phyloP scores from a whole-genome alignment of 2,888 invertebrate species.

The Pecten maximus region DNA sequence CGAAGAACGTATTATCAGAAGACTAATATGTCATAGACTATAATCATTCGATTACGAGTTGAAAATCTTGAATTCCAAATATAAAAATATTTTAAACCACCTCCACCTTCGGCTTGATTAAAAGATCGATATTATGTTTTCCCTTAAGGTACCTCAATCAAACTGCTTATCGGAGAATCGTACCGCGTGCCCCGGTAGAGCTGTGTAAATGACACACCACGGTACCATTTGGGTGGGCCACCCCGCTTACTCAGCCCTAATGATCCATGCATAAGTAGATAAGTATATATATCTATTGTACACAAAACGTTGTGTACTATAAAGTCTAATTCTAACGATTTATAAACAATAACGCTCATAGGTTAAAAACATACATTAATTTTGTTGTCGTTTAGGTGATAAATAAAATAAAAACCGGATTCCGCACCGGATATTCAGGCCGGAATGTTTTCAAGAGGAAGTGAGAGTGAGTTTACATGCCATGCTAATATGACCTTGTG shows the following conservation, averaged over 20 bases:
- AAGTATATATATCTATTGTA: neutral
- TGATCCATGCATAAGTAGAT: neutral
- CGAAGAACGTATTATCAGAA: no score
- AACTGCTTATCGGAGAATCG: conserved; percentile 9
- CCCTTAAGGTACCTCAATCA: neutral
- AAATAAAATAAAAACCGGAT: neutral
- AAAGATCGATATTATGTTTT: neutral
- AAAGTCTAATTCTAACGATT: neutral
- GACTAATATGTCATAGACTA: no score
- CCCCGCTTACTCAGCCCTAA: neutral
- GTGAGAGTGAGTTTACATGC: neutral
- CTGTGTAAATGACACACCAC: neutral
- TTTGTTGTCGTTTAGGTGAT: neutral
- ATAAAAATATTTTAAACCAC: no score
- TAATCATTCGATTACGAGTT: no score
- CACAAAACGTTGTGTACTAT: neutral
- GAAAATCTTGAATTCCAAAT: no score
- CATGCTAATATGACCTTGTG: neutral
- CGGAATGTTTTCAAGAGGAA: neutral
- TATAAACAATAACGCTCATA: neutral
- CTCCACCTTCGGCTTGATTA: neutral
- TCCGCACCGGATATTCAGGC: neutral
- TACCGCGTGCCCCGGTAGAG: conserved; percentile 15
- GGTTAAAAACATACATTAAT: neutral
- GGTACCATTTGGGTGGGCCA: neutral